phyloP scores from a whole-genome alignment of 2,797 vertebrate species.

The Xiphorhynchus erythropygius region DNA sequence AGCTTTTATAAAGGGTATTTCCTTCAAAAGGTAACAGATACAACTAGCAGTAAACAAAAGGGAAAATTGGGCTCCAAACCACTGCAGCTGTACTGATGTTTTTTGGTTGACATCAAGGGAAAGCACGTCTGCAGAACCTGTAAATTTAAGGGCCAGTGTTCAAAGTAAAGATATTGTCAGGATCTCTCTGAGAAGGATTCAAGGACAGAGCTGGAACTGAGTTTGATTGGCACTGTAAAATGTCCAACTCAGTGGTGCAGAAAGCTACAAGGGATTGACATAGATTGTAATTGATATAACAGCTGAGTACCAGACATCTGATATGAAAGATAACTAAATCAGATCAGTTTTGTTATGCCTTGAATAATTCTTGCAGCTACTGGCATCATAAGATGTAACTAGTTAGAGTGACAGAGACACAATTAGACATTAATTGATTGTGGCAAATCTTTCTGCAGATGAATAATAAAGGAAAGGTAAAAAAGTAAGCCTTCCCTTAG shows the following conservation, averaged over 20 bases:
- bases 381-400: neutral
- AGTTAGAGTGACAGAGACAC: neutral
- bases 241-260: neutral
- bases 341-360: neutral
- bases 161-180: neutral
- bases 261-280: neutral
- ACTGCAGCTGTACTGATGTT: fast-evolving
- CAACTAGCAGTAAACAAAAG: neutral
- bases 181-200: neutral
- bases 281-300: neutral
- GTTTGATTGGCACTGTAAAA: neutral
- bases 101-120: neutral
- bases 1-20: neutral
- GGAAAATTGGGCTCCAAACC: neutral
- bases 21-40: neutral
- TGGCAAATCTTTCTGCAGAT: neutral
- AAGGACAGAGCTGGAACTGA: neutral
- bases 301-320: neutral
- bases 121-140: neutral
- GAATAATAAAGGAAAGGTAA: neutral
- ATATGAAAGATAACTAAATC: neutral
- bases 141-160: neutral
- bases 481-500: neutral
- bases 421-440: neutral
- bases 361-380: neutral